These are phyloP conservation scores for Malurus splendens DNA, from an alignment of 2,797 vertebrate species.

Conservation along the genomic window DNA sequence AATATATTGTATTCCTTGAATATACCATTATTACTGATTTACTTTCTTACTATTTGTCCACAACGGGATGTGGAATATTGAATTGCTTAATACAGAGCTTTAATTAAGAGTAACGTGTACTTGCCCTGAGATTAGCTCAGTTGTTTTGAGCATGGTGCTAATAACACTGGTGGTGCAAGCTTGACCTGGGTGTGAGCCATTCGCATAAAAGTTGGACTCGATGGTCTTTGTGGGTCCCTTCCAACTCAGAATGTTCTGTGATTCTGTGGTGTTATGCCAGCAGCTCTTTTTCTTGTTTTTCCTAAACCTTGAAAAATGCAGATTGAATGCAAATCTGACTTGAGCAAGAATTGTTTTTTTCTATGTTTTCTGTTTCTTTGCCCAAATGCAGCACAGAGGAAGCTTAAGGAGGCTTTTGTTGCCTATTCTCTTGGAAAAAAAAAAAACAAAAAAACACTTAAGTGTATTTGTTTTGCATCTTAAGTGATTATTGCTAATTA, in stretches of 20 bases:
- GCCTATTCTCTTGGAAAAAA: background rate
- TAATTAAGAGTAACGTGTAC: background rate
- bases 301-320: background rate
- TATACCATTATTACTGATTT: background rate
- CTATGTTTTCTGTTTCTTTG: background rate
- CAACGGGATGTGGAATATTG: background rate
- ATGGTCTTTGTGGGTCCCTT: background rate
- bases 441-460: background rate
- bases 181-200: background rate
- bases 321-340: constrained; percentile 18
- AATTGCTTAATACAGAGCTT: background rate
- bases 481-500: background rate
- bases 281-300: background rate
- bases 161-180: background rate
- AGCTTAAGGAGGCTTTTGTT: background rate
- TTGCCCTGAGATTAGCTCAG: background rate
- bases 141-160: background rate
- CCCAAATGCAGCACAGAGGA: background rate
- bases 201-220: background rate
- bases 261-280: background rate
- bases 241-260: background rate
- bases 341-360: background rate
- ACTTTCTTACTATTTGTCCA: background rate
- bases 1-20: background rate
- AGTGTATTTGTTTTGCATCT: background rate